Evolutionary conservation across 2,797 vertebrate species (phyloP).

Genomic region (Danio jaintianensis): DNA sequence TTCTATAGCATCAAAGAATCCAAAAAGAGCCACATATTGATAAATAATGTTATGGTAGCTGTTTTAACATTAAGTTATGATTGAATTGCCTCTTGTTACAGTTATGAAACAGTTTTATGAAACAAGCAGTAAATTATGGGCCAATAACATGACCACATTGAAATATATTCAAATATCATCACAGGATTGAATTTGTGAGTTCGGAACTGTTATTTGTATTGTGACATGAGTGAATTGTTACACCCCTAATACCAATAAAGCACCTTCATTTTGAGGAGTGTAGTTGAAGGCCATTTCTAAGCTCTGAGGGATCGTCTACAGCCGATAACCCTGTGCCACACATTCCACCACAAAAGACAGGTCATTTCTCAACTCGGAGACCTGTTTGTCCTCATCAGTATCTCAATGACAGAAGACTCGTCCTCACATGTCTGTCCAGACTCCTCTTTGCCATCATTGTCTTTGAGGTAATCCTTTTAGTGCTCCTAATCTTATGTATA

Average conservation of each 20-base stretch:
- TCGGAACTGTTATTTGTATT: no score
- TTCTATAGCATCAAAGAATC: no score
- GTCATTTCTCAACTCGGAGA: constrained; percentile 30
- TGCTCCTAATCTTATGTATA: background rate
- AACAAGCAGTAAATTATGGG: no score
- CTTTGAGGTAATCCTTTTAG: constrained; percentile 21
- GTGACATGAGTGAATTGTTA: background rate
- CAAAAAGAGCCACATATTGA: no score
- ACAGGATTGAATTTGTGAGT: no score
- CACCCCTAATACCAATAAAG: background rate
- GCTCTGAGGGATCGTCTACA: constrained; percentile 24
- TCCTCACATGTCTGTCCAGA: constrained; percentile 42
- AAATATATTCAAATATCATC: no score
- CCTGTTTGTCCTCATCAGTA: constrained; percentile 26
- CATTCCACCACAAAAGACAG: constrained; percentile 27
- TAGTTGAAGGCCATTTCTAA: constrained; percentile 1
- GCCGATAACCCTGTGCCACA: constrained; percentile 24
- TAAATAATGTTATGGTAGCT: no score
- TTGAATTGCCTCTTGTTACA: no score
- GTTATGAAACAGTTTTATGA: no score
- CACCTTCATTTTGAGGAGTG: background rate
- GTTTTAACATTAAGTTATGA: no score
- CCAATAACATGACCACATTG: no score
- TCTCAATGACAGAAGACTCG: constrained; percentile 27
- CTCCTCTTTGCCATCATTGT: constrained; percentile 22